These are phyloP conservation scores for Brachymystax lenok DNA, from an alignment of 2,797 vertebrate species.

Conservation along the genomic window DNA sequence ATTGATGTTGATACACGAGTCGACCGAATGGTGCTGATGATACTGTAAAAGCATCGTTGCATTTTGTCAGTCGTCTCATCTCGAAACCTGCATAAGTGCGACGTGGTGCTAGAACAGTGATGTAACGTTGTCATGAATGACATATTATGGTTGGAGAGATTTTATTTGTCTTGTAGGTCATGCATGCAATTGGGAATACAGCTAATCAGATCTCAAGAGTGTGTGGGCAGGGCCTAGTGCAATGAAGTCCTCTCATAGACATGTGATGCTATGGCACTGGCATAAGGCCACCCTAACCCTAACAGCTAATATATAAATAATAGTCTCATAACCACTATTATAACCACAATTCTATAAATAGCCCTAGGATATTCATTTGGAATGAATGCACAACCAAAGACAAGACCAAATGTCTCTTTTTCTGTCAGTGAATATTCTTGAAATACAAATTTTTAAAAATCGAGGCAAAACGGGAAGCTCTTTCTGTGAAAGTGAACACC, in stretches of 20 bases:
- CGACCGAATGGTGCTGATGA: conserved; percentile 2
- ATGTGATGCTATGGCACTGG: too few relatives aligned
- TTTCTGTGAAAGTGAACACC: too few relatives aligned
- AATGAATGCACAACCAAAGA: background rate
- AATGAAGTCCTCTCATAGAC: too few relatives aligned
- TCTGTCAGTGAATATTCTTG: background rate
- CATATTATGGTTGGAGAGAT: background rate
- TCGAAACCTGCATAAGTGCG: conserved; percentile 4
- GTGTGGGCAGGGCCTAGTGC: background rate
- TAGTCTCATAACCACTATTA: background rate
- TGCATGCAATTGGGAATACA: background rate
- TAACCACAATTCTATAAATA: background rate
- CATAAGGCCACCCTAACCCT: background rate
- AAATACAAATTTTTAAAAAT: background rate
- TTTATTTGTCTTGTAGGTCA: background rate
- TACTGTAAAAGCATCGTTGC: background rate
- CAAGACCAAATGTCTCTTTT: background rate
- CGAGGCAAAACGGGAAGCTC: too few relatives aligned
- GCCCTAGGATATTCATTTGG: background rate
- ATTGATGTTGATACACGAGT: conserved; percentile 3
- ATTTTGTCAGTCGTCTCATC: background rate
- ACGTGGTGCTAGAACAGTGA: conserved; percentile 10
- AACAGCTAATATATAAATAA: too few relatives aligned
- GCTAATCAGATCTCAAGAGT: background rate
- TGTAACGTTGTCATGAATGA: background rate